These are phyloP conservation scores for Eupleurogrammus muticus DNA, from an alignment of 2,797 vertebrate genomes.

Conservation along the genomic window DNA sequence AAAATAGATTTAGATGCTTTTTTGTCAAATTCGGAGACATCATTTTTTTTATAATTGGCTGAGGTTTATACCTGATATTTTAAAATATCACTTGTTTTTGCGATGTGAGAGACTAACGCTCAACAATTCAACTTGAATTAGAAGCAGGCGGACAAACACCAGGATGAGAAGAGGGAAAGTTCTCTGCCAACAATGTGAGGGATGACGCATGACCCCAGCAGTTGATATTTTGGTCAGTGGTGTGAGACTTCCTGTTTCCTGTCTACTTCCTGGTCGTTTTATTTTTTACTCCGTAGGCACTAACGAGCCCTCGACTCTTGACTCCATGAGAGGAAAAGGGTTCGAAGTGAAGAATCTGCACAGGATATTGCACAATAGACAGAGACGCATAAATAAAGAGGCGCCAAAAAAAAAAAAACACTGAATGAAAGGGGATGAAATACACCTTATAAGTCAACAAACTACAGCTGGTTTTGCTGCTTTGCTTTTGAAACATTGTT, in stretches of 20 bases:
- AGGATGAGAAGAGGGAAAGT: slow-evolving; percentile 9
- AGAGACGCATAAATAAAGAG: not conserved
- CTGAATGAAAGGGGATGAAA: not conserved
- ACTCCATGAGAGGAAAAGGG: slow-evolving; percentile 30
- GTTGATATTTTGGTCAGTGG: slow-evolving; percentile 62
- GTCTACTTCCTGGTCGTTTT: slow-evolving; percentile 59
- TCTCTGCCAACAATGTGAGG: slow-evolving; percentile 9
- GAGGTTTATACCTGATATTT: not conserved
- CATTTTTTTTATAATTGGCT: too few relatives aligned
- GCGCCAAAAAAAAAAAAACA: slow-evolving; percentile 1
- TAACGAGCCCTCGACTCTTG: not conserved
- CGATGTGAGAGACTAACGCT: not conserved
- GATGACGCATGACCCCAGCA: slow-evolving; percentile 32
- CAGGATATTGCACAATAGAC: slow-evolving; percentile 23
- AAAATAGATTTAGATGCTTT: not conserved
- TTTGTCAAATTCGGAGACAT: not conserved
- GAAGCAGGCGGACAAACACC: not conserved
- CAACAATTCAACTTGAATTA: not conserved
- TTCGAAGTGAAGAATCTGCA: slow-evolving; percentile 14
- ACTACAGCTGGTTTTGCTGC: not conserved
- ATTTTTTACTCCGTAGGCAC: slow-evolving; percentile 36
- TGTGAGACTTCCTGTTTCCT: slow-evolving; percentile 74
- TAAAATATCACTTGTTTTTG: not conserved
- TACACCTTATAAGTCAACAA: not conserved
- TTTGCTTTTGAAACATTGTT: not conserved